phyloP scores from a whole-genome alignment of 2,797 vertebrate species.

The Babyrousa celebensis region DNA sequence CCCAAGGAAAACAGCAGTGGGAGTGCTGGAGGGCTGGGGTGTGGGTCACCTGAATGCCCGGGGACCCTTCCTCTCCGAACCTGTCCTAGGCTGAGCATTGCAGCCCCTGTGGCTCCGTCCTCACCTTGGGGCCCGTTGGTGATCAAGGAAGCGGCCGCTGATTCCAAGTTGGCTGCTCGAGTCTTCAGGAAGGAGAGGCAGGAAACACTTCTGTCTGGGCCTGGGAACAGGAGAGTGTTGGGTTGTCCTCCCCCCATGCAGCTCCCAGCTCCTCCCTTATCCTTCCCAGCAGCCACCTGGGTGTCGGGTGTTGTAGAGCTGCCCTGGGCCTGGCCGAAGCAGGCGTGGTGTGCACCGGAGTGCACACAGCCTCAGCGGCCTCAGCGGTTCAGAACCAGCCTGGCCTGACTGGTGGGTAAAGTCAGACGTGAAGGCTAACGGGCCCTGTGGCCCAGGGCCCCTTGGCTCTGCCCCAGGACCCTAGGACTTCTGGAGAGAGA shows the following conservation, averaged over 20 bases:
- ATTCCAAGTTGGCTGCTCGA: slow-evolving; percentile 76
- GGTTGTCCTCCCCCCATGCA: not conserved
- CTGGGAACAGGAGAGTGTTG: slow-evolving; percentile 74
- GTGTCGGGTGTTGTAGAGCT: not conserved
- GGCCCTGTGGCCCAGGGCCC: not conserved
- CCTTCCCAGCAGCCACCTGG: accelerated
- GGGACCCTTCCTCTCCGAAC: not conserved
- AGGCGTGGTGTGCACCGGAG: accelerated
- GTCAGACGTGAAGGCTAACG: not conserved
- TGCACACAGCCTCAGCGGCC: too few relatives aligned
- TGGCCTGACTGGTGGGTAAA: not conserved
- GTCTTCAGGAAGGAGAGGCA: slow-evolving; percentile 90
- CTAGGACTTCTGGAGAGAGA: not conserved
- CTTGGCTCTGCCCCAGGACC: too few relatives aligned
- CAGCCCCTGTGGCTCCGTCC: not conserved
- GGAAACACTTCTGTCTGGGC: slow-evolving; percentile 87
- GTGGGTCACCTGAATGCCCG: not conserved
- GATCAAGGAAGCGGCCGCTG: slow-evolving; percentile 87
- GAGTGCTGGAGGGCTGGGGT: too few relatives aligned
- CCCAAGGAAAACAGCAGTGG: not conserved
- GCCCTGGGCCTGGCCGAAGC: not conserved
- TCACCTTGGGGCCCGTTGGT: slow-evolving; percentile 90
- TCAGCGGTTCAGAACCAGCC: not conserved
- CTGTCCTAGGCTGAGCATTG: too few relatives aligned
- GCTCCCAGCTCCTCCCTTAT: not conserved